Base-by-base conservation (phyloP, 2,888 invertebrate species). In the Erebia ligea region DNA sequence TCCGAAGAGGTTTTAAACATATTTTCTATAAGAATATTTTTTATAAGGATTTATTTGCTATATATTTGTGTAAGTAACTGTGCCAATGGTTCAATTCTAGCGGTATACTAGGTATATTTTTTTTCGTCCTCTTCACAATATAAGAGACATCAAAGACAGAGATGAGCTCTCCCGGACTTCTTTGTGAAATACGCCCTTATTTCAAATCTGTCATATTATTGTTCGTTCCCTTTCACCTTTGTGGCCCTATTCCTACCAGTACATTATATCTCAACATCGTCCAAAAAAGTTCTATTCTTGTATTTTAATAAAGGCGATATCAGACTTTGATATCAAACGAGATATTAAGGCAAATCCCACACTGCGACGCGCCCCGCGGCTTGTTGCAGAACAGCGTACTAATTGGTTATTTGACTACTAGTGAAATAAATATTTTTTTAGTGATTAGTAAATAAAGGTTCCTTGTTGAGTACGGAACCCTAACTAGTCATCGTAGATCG, bases 101-200 rank as follows among this genome's bases (percentile, higher is more conserved):
- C 5, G 34, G 34, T 34, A 34, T 34, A 34, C 34, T 6, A 34
- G 40, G 40, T 59, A 61, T 45, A 42, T 45, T 61, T 61, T 42
- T 11, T 42, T 61, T 42, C 10, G 9, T 42, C 59, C 40, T 40
- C 40, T n/a, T 40, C 34, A 13, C 58, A 40, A 54, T 58, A 25
- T 59, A 61, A 13, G 42, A 17, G 11, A 61, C 61, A 61, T 61
- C 61, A 61, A 61, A 61, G 61, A 11, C 61, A 61, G 61, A 61
- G 61, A 61, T 45, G 61, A 45, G 61, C 42, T 42, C 42, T 1
- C 61, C 42, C 13, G 42, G 61, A 61, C 61, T 61, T 61, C 61
- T 61, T 42, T 13, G 13, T 19, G 6, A 40, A 40, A 59, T 40
- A 59, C 40, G 11, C 9, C 40, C 17, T 59, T 59, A 40, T 17